phyloP scores from a whole-genome alignment of 1,140 invertebrate species.

The Stegodyphus dumicola region DNA sequence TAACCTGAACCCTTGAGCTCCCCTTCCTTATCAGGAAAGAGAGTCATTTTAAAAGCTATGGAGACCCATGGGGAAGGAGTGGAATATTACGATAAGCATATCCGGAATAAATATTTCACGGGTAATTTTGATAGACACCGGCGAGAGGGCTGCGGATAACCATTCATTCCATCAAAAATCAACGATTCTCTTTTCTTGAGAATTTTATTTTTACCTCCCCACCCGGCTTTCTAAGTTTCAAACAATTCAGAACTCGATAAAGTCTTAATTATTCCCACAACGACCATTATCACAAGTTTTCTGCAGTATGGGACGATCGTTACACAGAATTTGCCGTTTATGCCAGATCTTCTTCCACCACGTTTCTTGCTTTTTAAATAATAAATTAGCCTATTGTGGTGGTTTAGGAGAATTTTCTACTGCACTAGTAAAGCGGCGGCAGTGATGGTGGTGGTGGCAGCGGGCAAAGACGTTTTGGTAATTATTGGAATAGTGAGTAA shows the following conservation, averaged over 20 bases:
- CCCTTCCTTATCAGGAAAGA: no score
- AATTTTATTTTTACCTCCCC: neutral
- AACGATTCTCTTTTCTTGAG: constrained; percentile 26
- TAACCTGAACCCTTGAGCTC: no score
- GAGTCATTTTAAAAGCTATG: no score
- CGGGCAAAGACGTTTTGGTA: constrained; percentile 24
- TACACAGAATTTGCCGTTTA: no score
- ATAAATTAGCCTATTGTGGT: constrained; percentile 59
- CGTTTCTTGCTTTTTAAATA: constrained; percentile 47
- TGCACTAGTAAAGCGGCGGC: neutral
- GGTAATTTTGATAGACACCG: constrained; percentile 6
- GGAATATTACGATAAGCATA: constrained; percentile 14
- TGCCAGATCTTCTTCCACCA: neutral
- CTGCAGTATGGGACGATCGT: constrained; percentile 32
- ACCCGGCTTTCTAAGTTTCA: neutral
- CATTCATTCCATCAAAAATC: constrained; percentile 32
- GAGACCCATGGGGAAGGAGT: neutral
- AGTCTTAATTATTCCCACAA: constrained; percentile 55
- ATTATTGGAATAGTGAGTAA: constrained; percentile 55
- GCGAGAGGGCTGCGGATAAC: neutral
- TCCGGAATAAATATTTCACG: neutral
- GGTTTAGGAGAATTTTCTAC: constrained; percentile 25
- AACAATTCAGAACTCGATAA: constrained; percentile 42
- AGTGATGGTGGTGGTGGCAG: no score
- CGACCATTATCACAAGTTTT: constrained; percentile 40